Base-by-base conservation (phyloP, 1,140 invertebrate species). In the Asobara japonica region DNA sequence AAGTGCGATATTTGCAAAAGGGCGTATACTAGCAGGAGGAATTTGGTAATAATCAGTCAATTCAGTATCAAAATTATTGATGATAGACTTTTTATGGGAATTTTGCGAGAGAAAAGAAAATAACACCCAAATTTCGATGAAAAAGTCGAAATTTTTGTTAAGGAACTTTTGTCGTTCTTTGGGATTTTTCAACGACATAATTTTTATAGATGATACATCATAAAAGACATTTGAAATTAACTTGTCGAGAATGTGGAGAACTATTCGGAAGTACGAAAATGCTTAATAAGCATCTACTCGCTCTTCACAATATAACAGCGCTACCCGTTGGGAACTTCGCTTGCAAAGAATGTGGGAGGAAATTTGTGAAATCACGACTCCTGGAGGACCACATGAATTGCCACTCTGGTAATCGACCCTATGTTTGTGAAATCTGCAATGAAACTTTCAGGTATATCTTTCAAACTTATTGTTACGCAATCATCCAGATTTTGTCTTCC, bases 371-470 rank as follows among this genome's bases (percentile, higher is more conserved):
- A 27, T 62, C 68, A 18, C 45, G 61, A 18, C 45, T 48, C 4
- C 16, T 69, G 20, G 7, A 51, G 41, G 68, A 69, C 61, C 68
- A 85, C 31, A 86, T 85, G 67, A 89, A 90, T 65, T 72, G 89
- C 69, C 90, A 91, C 74, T 86, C 86, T 4, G 84, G 80, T 0
- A 84, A 84, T 16, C 89, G 87, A 73, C 80, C 85, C 0, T 89
- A 89, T 77, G 80, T 79, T 7, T 91, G 90, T 75, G 75, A 87
- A 11, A 74, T 86, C 3, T 91, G 90, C 77, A 83, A 86, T n/a
- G 90, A 89, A 76, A 87, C 80, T 51, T 90, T 89, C 72, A 87
- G 68, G 75, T 38, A 76, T 72, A 16, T 2, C 10, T 38, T 36
- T 13, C 11, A 5, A 6, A 64, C 16, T 29, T 16, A 29, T 31